Conservation (phyloP, 2,113 vertebrate species). For the Cettia cetti region DNA sequence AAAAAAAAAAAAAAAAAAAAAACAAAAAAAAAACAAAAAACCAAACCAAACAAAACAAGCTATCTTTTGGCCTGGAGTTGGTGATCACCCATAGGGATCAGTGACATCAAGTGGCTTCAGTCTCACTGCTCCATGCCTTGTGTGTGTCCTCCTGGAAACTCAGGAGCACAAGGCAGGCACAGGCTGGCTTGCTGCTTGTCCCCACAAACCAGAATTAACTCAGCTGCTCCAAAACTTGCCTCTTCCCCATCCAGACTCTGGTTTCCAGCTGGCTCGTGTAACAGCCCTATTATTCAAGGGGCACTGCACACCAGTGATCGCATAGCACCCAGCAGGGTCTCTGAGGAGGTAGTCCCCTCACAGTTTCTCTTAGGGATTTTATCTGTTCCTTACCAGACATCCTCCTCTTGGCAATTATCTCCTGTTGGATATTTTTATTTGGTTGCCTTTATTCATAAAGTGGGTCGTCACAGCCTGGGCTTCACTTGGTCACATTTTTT, state of each 20-base stretch:
- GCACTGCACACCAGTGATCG: rapidly evolving
- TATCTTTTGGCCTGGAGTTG: neutral
- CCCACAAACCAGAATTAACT: neutral
- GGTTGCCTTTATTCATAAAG: neutral
- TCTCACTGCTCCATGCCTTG: rapidly evolving
- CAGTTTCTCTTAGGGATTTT: neutral
- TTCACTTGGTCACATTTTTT: neutral
- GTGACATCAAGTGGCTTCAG: rapidly evolving
- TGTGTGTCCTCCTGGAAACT: neutral
- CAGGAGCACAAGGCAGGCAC: rapidly evolving
- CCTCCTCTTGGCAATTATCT: neutral
- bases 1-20: too few species aligned
- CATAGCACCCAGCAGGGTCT: neutral
- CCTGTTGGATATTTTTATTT: neutral
- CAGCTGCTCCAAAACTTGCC: rapidly evolving
- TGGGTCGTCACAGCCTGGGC: neutral
- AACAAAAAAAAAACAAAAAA: too few species aligned
- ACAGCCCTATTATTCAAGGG: neutral
- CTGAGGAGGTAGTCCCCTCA: neutral
- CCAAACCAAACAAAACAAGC: too few species aligned
- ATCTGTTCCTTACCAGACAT: neutral
- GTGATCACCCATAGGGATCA: rapidly evolving
- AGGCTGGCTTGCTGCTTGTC: rapidly evolving
- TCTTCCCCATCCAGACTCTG: neutral
- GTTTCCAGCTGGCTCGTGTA: neutral